Evolutionary conservation across 2,797 vertebrate species (phyloP).

Genomic region (Pantherophis alleghaniensis): DNA sequence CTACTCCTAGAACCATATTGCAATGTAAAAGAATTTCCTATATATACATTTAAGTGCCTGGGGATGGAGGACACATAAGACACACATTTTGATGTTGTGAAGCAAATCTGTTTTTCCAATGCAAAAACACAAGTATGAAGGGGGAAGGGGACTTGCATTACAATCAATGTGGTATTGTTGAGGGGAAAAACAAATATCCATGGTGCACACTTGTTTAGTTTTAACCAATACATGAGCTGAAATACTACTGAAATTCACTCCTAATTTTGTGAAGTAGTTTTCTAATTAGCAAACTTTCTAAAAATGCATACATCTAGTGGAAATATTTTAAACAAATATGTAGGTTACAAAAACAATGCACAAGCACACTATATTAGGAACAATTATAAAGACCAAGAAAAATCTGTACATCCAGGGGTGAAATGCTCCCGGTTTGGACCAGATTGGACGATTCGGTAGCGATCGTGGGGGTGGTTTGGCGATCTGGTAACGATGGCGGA

Average conservation of each 20-base stretch:
- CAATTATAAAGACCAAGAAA: neutral
- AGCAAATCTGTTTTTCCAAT: neutral
- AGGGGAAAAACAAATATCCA: neutral
- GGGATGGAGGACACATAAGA: neutral
- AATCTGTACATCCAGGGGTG: neutral
- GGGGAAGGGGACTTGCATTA: neutral
- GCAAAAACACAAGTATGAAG: neutral
- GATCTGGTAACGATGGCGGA: no score
- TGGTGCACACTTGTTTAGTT: neutral
- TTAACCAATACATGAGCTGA: neutral
- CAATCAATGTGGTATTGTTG: neutral
- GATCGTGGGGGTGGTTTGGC: no score
- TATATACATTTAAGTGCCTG: neutral
- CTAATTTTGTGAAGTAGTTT: neutral
- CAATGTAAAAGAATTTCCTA: neutral
- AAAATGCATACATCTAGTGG: neutral
- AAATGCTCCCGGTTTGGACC: no score
- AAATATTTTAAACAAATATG: neutral
- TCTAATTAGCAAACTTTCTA: neutral
- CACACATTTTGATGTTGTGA: neutral
- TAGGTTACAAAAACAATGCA: neutral
- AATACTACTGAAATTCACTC: neutral
- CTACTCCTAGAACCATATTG: neutral
- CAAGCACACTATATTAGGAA: neutral
- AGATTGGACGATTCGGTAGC: no score